A percentile compares a stretch with the other conserved stretches of the same genome.
phyloP scores from a whole-genome alignment of 2,797 vertebrate genomes.

The Crocodylus rhombifer region DNA sequence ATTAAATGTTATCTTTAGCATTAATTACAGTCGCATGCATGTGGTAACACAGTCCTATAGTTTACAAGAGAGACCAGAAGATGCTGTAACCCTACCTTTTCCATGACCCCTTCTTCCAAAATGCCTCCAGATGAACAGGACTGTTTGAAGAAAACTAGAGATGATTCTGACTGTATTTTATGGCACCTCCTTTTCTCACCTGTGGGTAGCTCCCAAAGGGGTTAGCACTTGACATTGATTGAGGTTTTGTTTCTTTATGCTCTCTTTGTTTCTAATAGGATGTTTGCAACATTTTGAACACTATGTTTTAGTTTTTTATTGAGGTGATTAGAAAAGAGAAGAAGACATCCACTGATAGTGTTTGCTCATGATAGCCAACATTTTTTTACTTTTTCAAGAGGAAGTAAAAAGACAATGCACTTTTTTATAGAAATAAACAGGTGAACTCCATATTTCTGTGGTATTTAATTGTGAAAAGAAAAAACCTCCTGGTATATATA shows the following conservation, averaged over 20 bases:
- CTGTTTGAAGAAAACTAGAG: not conserved
- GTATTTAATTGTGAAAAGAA: not conserved
- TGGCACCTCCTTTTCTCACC: not conserved
- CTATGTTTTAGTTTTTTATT: constrained; percentile 3
- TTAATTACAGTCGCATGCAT: not conserved
- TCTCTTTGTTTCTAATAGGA: constrained; percentile 21
- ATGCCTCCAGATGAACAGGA: not conserved
- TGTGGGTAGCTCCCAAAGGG: not conserved
- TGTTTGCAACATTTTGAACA: not conserved
- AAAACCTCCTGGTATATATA: not conserved
- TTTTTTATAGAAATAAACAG: not conserved
- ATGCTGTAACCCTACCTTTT: not conserved
- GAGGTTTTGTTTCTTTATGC: not conserved
- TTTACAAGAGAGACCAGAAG: constrained; percentile 12
- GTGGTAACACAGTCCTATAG: not conserved
- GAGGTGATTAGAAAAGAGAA: constrained; percentile 30
- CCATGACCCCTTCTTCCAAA: not conserved
- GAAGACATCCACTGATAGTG: constrained; percentile 26
- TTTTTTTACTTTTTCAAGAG: constrained; percentile 35
- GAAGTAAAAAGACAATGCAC: constrained; percentile 5
- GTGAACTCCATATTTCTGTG: not conserved
- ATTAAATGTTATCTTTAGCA: constrained; percentile 12
- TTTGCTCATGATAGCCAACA: not conserved
- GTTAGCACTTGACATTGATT: not conserved
- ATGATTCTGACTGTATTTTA: not conserved